Evolutionary conservation across 2,888 invertebrate species (phyloP).

Genomic region (Lycia hirtaria): DNA sequence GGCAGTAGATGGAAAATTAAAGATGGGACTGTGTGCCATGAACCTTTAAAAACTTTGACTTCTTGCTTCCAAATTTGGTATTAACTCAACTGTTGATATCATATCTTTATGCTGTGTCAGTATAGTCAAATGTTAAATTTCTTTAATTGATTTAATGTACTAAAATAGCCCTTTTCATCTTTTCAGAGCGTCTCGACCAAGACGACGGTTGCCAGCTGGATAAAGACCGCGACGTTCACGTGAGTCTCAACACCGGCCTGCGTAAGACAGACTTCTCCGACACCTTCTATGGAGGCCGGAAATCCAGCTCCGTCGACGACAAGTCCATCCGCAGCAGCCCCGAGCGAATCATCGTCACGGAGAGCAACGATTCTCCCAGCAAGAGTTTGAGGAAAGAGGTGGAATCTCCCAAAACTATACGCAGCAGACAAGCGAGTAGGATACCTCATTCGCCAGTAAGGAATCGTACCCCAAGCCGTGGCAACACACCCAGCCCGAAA

Average conservation of each 20-base stretch:
- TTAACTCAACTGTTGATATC: too few species aligned
- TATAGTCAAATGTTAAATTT: too few species aligned
- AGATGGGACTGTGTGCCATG: too few species aligned
- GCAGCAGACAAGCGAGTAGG: conserved; percentile 76
- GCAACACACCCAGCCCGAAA: conserved; percentile 78
- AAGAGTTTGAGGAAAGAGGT: conserved; percentile 66
- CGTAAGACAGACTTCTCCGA: conserved; percentile 89
- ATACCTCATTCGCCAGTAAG: conserved; percentile 80
- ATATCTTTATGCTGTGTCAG: too few species aligned
- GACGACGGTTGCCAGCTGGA: conserved; percentile 77
- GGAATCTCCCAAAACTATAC: conserved; percentile 71
- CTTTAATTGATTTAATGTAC: too few species aligned
- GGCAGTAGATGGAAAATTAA: too few species aligned
- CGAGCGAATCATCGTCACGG: conserved; percentile 70
- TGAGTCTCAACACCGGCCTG: conserved; percentile 89
- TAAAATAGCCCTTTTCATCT: neutral
- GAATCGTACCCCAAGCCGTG: conserved; percentile 65
- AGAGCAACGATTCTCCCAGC: conserved; percentile 76
- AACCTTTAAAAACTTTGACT: too few species aligned
- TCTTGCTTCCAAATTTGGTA: too few species aligned
- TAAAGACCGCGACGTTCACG: conserved; percentile 84
- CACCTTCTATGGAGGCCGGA: conserved; percentile 85
- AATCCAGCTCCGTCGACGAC: conserved; percentile 70
- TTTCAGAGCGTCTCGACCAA: conserved; percentile 87
- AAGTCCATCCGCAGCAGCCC: conserved; percentile 75